Base-by-base conservation (phyloP, 1,140 invertebrate species). In the Vanessa tameamea region DNA sequence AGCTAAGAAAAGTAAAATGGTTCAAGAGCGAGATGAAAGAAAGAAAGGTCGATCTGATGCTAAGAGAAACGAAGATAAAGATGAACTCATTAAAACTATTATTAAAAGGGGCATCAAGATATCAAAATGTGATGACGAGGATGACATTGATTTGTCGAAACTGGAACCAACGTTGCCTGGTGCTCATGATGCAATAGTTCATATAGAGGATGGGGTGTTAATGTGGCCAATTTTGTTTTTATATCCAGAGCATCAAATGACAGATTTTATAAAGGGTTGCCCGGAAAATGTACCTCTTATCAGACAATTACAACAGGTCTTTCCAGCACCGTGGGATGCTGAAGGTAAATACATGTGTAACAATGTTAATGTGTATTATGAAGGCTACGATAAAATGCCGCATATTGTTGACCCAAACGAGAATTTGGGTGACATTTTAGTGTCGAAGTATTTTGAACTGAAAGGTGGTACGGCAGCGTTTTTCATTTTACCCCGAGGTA, bases 121-220 rank as follows among this genome's bases (percentile, higher is more conserved):
- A 69, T 80, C 78, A 8, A 87, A 87, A 68, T 87, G 86, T 80
- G 86, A 91, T 4, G 88, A 89, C 72, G 86, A 86, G 65, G 86
- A 89, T 72, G 89, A 91, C 64, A 87, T 94, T 72, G 91, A 93
- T 64, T 71, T 95, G 53, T 88, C 93, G 16, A 92, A 94, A 78
- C 87, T 96, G 31, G 94, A 95, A 79, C 94, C 96, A 20, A 89
- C 89, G 79, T 92, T 96, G 82, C 94, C 95, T 0, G 94, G 95
- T 77, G 92, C 95, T 65, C 92, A 93, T 47, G 90, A 95, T 63
- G 81, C 88, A 88, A 90, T 93, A 90, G 93, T 81, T 84, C 93
- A 77, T 93, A 98, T 71, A 84, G 96, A 77, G 98, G 96, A 97
- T 97, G 98, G 55, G 94, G 97, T 64, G 91, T 97, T 91, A 57